Evolutionary conservation across 2,888 invertebrate species (phyloP).

Genomic region (Stictocephala bisonia): DNA sequence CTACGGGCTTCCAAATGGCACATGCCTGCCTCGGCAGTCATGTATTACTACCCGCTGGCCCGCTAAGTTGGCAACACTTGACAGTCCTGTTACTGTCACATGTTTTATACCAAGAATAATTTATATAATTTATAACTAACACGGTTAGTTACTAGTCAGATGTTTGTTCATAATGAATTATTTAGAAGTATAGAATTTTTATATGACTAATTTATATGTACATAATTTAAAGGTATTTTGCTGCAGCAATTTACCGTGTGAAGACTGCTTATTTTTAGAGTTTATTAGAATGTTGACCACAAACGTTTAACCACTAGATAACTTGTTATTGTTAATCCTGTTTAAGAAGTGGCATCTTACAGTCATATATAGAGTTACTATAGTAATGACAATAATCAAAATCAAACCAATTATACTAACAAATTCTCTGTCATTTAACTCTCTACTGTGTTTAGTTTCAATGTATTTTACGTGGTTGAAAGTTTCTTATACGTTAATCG

Average conservation of each 20-base stretch:
- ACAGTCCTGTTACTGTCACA: too few species aligned
- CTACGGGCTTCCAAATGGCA: conserved; percentile 93
- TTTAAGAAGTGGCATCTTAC: too few species aligned
- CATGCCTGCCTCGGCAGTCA: conserved; percentile 87
- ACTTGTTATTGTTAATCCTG: too few species aligned
- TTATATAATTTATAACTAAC: neutral
- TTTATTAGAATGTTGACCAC: conserved; percentile 3
- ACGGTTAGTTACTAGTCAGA: neutral
- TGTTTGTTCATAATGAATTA: neutral
- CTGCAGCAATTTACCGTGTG: conserved; percentile 31
- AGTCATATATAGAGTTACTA: too few species aligned
- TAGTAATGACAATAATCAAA: too few species aligned
- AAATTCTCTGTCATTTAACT: too few species aligned
- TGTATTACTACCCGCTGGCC: conserved; percentile 81
- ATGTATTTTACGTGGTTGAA: too few species aligned
- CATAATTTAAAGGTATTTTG: conserved; percentile 21
- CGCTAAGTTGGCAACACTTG: conserved; percentile 5
- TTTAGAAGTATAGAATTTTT: conserved; percentile 21
- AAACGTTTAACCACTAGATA: neutral
- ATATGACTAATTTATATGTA: conserved; percentile 31
- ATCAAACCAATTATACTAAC: too few species aligned
- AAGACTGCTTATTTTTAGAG: conserved; percentile 25
- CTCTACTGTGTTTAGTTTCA: too few species aligned
- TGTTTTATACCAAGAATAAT: neutral
- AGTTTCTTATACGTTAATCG: too few species aligned